Conservation (phyloP, 2,113 vertebrate genomes). For the Coreoperca whiteheadi region DNA sequence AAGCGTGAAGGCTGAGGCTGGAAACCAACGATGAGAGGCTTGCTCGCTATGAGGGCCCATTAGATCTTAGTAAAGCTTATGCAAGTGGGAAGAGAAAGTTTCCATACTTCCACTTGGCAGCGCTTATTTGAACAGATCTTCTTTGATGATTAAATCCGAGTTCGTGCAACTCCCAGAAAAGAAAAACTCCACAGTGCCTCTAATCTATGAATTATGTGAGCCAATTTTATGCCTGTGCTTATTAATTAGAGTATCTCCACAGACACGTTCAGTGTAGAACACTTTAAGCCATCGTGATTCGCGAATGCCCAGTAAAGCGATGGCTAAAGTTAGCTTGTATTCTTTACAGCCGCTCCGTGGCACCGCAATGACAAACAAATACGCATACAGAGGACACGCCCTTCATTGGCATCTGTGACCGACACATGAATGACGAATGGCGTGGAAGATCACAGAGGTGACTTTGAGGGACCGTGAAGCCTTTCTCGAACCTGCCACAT, state of each 20-base stretch:
- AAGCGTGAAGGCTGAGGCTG: neutral
- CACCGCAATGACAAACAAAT: constrained; percentile 12
- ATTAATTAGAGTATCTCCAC: constrained; percentile 45
- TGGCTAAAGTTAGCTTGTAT: neutral
- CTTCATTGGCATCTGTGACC: constrained; percentile 15
- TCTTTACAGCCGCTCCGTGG: neutral
- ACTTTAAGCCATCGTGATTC: neutral
- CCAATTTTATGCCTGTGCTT: constrained; percentile 38
- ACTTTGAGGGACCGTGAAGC: constrained; percentile 20
- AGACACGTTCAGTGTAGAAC: constrained; percentile 10
- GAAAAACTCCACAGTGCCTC: constrained; percentile 30
- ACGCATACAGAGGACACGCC: neutral
- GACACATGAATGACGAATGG: constrained; percentile 18
- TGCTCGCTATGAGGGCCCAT: neutral
- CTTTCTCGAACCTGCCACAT: constrained; percentile 6
- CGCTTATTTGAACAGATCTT: constrained; percentile 53
- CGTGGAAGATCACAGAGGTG: constrained; percentile 13
- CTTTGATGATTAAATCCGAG: constrained; percentile 61
- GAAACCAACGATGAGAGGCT: neutral
- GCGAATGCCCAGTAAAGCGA: constrained; percentile 4
- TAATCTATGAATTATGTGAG: constrained; percentile 46
- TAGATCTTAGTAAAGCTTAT: constrained; percentile 30
- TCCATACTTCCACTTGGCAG: constrained; percentile 19
- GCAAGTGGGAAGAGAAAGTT: constrained; percentile 22
- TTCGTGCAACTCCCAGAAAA: constrained; percentile 47